Evolutionary conservation across 2,797 vertebrate genomes (phyloP).

Genomic region (Dicrostonyx torquatus): DNA sequence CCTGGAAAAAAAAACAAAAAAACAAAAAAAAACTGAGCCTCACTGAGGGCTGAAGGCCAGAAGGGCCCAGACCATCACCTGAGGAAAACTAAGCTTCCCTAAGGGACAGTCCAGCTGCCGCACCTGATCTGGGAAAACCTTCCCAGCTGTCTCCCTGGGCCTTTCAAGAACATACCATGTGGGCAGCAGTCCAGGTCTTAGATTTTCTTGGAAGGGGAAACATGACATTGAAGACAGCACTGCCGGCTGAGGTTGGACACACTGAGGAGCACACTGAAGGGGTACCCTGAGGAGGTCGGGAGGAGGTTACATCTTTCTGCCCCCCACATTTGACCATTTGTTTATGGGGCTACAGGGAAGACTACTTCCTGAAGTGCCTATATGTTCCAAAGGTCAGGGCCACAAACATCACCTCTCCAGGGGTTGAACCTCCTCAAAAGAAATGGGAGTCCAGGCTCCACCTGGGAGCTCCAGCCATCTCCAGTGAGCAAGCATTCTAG

Average conservation of each 20-base stretch:
- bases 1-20: background rate
- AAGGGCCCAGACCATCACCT: background rate
- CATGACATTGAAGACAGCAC: background rate
- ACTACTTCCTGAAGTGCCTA: background rate
- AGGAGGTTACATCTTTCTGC: background rate
- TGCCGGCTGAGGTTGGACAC: background rate
- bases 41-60: background rate
- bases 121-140: background rate
- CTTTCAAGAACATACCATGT: background rate
- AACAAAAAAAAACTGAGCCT: background rate
- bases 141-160: background rate
- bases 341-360: background rate
- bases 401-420: background rate
- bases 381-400: background rate
- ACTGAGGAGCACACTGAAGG: background rate
- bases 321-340: background rate
- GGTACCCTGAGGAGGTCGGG: background rate
- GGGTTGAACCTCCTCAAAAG: background rate
- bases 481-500: background rate
- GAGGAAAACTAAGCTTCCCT: background rate
- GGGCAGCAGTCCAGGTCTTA: background rate
- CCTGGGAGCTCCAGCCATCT: background rate
- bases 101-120: background rate
- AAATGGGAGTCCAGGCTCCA: background rate
- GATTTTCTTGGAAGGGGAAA: background rate